Conservation (phyloP, 1,140 invertebrate genomes). For the Sminthurides bifidus region DNA sequence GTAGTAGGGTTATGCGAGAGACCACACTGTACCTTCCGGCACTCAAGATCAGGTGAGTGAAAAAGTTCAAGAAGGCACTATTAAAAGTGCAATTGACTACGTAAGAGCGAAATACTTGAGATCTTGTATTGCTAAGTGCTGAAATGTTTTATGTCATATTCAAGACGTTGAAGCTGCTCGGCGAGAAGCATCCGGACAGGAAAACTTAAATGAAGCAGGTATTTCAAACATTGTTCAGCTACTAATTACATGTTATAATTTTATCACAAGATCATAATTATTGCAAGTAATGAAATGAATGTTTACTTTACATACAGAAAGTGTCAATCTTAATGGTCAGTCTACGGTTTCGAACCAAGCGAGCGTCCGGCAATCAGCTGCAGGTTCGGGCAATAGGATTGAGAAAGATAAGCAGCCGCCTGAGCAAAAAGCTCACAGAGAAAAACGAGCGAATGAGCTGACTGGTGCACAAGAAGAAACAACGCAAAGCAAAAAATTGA, state of each 20-base stretch:
- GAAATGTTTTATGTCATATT: background rate
- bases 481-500: too few relatives aligned
- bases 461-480: too few relatives aligned
- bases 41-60: background rate
- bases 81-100: background rate
- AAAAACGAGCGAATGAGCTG: too few relatives aligned
- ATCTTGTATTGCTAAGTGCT: too few relatives aligned
- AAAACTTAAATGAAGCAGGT: background rate
- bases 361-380: too few relatives aligned
- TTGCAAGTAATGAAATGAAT: background rate
- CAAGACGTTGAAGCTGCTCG: conserved; percentile 6
- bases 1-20: conserved; percentile 5
- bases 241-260: too few relatives aligned
- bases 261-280: background rate
- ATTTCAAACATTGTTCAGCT: background rate
- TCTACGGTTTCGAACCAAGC: too few relatives aligned
- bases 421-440: too few relatives aligned
- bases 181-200: background rate
- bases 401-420: too few relatives aligned
- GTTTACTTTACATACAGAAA: background rate
- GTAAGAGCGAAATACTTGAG: too few relatives aligned
- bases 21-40: conserved; percentile 4
- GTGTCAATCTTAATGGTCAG: background rate
- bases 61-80: background rate
- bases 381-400: too few relatives aligned